Conservation (phyloP, 2,113 vertebrate species). For the Crypturellus undulatus region DNA sequence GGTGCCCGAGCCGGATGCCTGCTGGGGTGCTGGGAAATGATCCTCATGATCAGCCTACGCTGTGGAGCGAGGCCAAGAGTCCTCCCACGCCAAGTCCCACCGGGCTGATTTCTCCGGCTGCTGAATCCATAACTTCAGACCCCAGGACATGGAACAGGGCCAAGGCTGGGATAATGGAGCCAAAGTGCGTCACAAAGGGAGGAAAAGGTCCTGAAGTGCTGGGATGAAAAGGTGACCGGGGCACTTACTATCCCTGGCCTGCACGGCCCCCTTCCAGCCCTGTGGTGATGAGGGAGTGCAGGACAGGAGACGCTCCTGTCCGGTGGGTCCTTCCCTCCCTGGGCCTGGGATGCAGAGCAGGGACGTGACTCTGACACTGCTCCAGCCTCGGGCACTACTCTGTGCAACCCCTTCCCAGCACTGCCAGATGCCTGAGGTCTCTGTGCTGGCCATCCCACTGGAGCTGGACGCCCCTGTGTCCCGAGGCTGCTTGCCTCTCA, state of each 20-base stretch:
- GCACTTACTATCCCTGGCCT: neutral
- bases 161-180: slow-evolving; percentile 4
- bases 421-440: neutral
- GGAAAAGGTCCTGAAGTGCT: slow-evolving; percentile 60
- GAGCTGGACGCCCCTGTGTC: neutral
- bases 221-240: slow-evolving; percentile 50
- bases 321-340: neutral
- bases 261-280: rapidly evolving
- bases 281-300: rapidly evolving
- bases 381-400: rapidly evolving
- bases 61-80: slow-evolving; percentile 35
- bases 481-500: neutral
- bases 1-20: neutral
- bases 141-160: slow-evolving; percentile 18
- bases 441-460: neutral
- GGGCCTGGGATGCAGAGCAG: neutral
- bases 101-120: slow-evolving; percentile 53
- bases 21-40: slow-evolving; percentile 29
- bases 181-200: slow-evolving; percentile 72
- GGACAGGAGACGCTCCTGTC: neutral
- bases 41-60: slow-evolving; percentile 53
- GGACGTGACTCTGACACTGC: rapidly evolving
- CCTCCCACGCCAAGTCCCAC: slow-evolving; percentile 39
- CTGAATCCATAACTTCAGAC: slow-evolving; percentile 69
- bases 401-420: neutral